Evolutionary conservation across 2,888 invertebrate species (phyloP).

Genomic region (Aleiodes alternator): DNA sequence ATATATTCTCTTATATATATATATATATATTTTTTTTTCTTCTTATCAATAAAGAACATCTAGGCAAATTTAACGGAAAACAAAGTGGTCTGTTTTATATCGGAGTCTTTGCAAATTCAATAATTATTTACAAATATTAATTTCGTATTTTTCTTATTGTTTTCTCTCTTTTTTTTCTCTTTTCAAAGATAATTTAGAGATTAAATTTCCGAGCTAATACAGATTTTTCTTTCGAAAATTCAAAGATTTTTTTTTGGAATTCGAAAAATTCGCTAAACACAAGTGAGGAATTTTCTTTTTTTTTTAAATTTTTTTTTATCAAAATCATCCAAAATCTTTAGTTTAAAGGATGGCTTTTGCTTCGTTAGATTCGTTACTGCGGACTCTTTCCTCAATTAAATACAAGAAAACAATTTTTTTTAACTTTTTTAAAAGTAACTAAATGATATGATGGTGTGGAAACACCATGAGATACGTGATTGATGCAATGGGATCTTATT

Average conservation of each 20-base stretch:
- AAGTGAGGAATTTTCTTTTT: no score
- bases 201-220: background rate
- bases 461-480: constrained; percentile 12
- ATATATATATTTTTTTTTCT: background rate
- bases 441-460: constrained; percentile 4
- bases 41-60: constrained; percentile 32
- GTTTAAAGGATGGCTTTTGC: constrained; percentile 55
- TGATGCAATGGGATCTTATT: constrained; percentile 9
- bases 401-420: background rate
- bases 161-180: no score
- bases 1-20: constrained; percentile 20
- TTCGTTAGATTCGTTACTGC: constrained; percentile 57
- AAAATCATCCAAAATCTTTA: no score
- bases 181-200: background rate
- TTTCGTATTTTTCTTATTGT: background rate
- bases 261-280: no score
- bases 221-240: background rate
- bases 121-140: constrained; percentile 33
- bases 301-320: no score
- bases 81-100: constrained; percentile 6
- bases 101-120: constrained; percentile 33
- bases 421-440: constrained; percentile 2
- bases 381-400: constrained; percentile 44
- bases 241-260: background rate
- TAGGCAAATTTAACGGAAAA: constrained; percentile 31